These are phyloP conservation scores for Ctenochaetus hawaiiensis DNA, from an alignment of 2,797 vertebrate genomes.

Conservation along the genomic window DNA sequence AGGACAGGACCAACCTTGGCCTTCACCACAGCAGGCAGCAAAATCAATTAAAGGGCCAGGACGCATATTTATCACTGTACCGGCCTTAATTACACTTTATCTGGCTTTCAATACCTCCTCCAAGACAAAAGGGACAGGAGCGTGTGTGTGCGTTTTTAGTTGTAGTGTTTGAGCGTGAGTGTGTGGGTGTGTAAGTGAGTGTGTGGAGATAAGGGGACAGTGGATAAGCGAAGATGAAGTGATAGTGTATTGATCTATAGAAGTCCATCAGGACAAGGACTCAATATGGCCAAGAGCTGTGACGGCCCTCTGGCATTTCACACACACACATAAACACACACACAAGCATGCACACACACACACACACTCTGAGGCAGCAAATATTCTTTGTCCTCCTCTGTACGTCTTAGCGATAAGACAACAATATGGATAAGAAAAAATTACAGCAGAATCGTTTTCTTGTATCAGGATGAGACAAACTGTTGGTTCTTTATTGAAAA, in stretches of 20 bases:
- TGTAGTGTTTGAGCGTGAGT: constrained; percentile 25
- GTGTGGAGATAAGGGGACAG: constrained; percentile 19
- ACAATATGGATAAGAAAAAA: too few species aligned
- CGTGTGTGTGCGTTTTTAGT: constrained; percentile 19
- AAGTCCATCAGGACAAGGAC: constrained; percentile 65
- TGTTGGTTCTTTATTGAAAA: too few species aligned
- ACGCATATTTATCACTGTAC: constrained; percentile 71
- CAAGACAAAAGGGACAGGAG: constrained; percentile 39
- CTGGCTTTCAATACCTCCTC: constrained; percentile 67
- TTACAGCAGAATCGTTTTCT: too few species aligned
- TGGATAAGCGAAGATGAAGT: constrained; percentile 62
- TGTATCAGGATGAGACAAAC: too few species aligned
- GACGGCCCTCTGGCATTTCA: constrained; percentile 29
- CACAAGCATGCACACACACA: neutral
- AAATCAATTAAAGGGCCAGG: constrained; percentile 72
- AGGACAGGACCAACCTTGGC: constrained; percentile 49
- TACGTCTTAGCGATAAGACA: neutral
- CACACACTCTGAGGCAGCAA: neutral
- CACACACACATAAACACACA: neutral
- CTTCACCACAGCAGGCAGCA: constrained; percentile 43
- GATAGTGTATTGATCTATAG: constrained; percentile 72
- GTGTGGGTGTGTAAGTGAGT: constrained; percentile 9
- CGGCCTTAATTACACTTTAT: constrained; percentile 74
- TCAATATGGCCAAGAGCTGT: constrained; percentile 60
- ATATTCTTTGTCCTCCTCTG: constrained; percentile 5